phyloP scores from a whole-genome alignment of 2,113 vertebrate genomes.

The Leucosticte australis region DNA sequence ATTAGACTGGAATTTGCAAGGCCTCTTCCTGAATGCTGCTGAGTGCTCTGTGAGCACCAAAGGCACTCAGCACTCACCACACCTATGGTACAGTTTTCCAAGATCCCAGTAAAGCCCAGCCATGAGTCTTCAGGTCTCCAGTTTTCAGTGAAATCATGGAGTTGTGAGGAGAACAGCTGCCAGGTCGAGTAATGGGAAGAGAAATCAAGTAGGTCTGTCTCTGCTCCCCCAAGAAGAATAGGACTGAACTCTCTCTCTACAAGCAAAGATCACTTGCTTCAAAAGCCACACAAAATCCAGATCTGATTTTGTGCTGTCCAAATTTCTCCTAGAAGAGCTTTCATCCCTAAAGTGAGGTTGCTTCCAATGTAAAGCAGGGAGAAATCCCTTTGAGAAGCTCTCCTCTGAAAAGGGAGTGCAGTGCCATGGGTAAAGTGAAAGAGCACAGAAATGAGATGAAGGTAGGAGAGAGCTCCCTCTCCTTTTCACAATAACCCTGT shows the following conservation, averaged over 20 bases:
- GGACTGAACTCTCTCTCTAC: neutral
- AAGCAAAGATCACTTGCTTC: neutral
- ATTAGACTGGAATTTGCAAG: neutral
- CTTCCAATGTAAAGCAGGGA: neutral
- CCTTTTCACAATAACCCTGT: neutral
- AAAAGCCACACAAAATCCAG: neutral
- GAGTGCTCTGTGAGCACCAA: neutral
- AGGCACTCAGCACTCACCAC: neutral
- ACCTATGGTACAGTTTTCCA: neutral
- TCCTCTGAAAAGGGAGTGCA: neutral
- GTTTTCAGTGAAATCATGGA: neutral
- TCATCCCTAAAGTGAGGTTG: neutral
- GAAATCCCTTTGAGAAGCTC: neutral
- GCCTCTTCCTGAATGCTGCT: neutral
- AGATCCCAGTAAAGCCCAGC: neutral
- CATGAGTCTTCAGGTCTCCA: neutral
- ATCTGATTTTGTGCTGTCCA: neutral
- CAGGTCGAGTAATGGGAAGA: neutral
- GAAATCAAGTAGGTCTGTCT: neutral
- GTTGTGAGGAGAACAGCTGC: conserved; percentile 28
- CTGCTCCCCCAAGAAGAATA: neutral
- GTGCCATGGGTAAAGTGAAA: neutral
- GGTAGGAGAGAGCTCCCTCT: neutral
- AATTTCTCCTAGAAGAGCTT: neutral
- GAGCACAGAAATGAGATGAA: neutral